Conservation (phyloP, 2,888 invertebrate species). For the Caenorhabditis sp. region DNA sequence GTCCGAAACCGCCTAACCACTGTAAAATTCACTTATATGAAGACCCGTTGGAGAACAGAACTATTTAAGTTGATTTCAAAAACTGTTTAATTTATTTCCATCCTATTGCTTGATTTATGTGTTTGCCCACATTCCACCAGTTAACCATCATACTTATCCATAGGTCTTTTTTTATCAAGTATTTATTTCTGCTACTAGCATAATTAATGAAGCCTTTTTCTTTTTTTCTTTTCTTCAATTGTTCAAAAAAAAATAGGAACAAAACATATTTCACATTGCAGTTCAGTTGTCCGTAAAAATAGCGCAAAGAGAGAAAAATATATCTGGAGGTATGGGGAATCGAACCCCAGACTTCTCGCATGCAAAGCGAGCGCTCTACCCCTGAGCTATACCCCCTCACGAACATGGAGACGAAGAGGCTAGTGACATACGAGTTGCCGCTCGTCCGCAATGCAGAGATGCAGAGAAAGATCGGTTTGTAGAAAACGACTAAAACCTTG, state of each 20-base stretch:
- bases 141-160: not conserved
- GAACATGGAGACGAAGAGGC: not conserved
- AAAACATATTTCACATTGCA: no score
- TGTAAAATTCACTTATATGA: conserved; percentile 37
- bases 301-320: conserved; percentile 18
- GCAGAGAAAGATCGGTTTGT: not conserved
- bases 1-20: not conserved
- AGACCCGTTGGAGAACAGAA: conserved; percentile 35
- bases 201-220: not conserved
- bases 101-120: conserved; percentile 30
- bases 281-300: no score
- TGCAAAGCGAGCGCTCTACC: conserved; percentile 83
- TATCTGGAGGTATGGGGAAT: conserved; percentile 77
- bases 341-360: conserved; percentile 82
- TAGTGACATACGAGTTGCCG: not conserved
- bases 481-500: not conserved
- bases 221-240: not conserved
- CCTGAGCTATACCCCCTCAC: conserved; percentile 80
- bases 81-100: conserved; percentile 30
- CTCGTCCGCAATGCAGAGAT: not conserved
- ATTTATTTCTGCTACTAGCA: not conserved
- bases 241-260: no score
- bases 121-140: conserved; percentile 35
- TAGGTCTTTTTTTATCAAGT: not conserved
- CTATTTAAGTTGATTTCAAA: not conserved